Base-by-base conservation (phyloP, 1,140 invertebrate species). In the Olivierus martensii region DNA sequence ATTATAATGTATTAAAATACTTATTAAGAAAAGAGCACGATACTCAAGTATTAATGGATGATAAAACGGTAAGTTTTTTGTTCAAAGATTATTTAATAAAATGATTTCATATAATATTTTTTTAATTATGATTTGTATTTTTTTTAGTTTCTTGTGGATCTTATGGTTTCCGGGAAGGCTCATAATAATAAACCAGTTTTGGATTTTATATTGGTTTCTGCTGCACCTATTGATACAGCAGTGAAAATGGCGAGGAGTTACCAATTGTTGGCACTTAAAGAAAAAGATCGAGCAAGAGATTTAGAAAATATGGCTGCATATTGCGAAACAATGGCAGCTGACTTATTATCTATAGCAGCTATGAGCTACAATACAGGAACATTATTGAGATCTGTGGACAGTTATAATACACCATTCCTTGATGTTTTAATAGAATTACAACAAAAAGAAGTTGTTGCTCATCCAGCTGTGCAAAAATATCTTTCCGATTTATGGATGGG, bases 101-200 rank as follows among this genome's bases (percentile, higher is more conserved):
- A 22, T 28, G 10, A 17, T n/a, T 46, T 9, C n/a, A 45, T 15
- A 9, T 9, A n/a, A 9, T 45, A 45, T 45, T 45, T 45, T 45
- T 45, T 22, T 45, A 19, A 22, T 9, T 9, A 45, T 22, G 7
- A 9, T 41, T 21, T 19, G 10, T n/a, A 21, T 47, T 47, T 10
- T 15, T 10, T 75, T 51, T 67, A 86, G 80, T 99, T 98, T 69
- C 88, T 99, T 21, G 96, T 95, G 71, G 97, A 99, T 69, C 74
- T 99, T 62, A 99, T 98, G 90, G 83, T 95, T 6, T 95, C 93
- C 69, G 94, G 93, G 12, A 98, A 97, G 70, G 88, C 90, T 61
- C 83, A 89, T 69, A 85, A 92, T 59, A 95, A 98, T 69, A 84
- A 88, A 61, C 92, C 94, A 1, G 87, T 99, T 28, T 84, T 95